Evolutionary conservation across 1,140 invertebrate species (phyloP), one percentile per base, ranked within the genome.

Genomic region (Monomorium pharaonis): DNA sequence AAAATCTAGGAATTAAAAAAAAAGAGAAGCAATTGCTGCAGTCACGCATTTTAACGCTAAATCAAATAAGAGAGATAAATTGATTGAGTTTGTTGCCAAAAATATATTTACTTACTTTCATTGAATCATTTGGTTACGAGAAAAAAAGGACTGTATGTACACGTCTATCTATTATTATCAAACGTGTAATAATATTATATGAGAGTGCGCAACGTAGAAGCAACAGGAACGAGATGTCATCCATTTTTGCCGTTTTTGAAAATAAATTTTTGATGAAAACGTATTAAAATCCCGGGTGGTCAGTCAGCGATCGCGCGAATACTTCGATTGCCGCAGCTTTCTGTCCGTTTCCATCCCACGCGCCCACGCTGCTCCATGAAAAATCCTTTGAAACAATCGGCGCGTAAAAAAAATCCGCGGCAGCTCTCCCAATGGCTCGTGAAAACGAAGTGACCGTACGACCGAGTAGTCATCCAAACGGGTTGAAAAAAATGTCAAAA

Each of bases 361-460:
- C 56, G 6, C 27, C n/a, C n/a, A 62, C n/a, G 24, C 24, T 51
- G 0, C 33, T 74, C 65, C n/a, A 37, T 24, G 67, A 14, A 83
- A 83, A 83, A 74, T 83, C 37, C 78, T 44, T 83, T 58, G 67
- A 72, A 72, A 58, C 78, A 83, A 83, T 83, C 54, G 67, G 47
- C 67, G 78, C 78, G 67, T 72, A 51, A 74, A 83, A 74, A 83
- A 83, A 72, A 83, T 74, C 24, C 14, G 51, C 14, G 63, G 27
- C 37, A 1, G 27, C 37, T 54, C 69, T 42, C 16, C 42, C 77
- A 54, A 69, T 47, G 63, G 44, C 33, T 51, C 47, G 77, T 80
- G 77, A 80, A 80, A 80, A 80, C 62, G 47, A 69, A 69, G 62
- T 51, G 62, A 67, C 63, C 37, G 9, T 67, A 67, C 14, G 63